phyloP scores from a whole-genome alignment of 2,888 invertebrate species.

The Flexamia atlantica region DNA sequence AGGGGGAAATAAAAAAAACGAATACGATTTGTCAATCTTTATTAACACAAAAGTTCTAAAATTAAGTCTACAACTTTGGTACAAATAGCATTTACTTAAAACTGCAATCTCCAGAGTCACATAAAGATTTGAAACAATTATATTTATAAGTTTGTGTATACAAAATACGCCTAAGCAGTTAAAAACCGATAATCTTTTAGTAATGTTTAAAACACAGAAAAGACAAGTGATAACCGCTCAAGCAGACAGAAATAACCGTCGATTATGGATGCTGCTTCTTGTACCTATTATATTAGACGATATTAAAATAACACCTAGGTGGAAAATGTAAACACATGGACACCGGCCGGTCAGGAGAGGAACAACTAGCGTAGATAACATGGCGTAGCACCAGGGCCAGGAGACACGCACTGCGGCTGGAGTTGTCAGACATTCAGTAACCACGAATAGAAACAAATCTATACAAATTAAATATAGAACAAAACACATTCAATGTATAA shows the following conservation, averaged over 20 bases:
- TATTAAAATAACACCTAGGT: constrained; percentile 57
- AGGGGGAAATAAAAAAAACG: neutral
- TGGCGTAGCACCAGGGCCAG: constrained; percentile 51
- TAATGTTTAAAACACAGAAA: constrained; percentile 49
- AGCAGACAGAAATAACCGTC: constrained; percentile 50
- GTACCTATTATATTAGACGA: constrained; percentile 51
- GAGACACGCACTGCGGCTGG: constrained; percentile 44
- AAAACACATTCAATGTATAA: constrained; percentile 51
- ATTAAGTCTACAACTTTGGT: constrained; percentile 76
- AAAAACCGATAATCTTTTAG: constrained; percentile 38
- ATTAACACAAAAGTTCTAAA: constrained; percentile 68
- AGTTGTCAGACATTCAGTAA: constrained; percentile 47
- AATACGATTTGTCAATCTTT: constrained; percentile 66
- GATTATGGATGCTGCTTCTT: constrained; percentile 27
- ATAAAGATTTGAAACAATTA: constrained; percentile 63
- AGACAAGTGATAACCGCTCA: constrained; percentile 55
- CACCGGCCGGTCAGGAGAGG: constrained; percentile 49
- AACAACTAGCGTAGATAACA: constrained; percentile 43
- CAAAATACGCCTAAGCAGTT: constrained; percentile 62
- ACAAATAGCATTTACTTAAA: constrained; percentile 72
- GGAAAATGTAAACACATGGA: constrained; percentile 48
- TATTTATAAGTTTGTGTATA: constrained; percentile 58
- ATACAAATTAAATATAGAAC: constrained; percentile 38
- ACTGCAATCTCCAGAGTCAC: constrained; percentile 49
- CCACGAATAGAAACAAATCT: constrained; percentile 43